Conservation (phyloP, 1,140 invertebrate species). For the Colletes gigas region DNA sequence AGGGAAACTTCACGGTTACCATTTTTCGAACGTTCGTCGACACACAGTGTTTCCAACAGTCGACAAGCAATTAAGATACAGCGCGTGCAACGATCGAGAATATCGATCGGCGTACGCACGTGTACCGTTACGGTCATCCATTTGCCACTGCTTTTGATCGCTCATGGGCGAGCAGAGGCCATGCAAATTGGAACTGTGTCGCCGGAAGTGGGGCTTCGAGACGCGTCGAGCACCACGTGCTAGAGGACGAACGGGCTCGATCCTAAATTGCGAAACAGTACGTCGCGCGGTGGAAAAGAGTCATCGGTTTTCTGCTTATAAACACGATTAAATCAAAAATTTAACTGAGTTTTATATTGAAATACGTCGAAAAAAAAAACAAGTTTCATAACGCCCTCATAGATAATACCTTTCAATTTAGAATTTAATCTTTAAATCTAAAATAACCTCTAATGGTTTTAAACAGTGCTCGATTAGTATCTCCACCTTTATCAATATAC, state of each 20-base stretch:
- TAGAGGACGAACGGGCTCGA: conserved; percentile 15
- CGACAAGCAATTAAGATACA: conserved; percentile 20
- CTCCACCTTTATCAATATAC: too few species aligned
- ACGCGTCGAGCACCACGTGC: conserved; percentile 21
- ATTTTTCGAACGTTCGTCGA: too few species aligned
- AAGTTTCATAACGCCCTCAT: too few species aligned
- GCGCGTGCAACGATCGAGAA: conserved; percentile 12
- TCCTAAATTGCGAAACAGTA: conserved; percentile 8
- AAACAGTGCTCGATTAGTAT: not conserved
- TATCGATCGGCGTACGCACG: conserved; percentile 28
- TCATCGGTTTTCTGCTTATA: not conserved
- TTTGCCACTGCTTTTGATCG: conserved; percentile 32
- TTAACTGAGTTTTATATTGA: too few species aligned
- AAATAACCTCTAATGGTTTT: too few species aligned
- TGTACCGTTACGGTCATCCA: conserved; percentile 46
- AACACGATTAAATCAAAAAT: too few species aligned
- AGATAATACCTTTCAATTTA: too few species aligned
- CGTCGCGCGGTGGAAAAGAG: not conserved
- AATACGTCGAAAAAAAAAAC: too few species aligned
- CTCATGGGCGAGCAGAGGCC: conserved; percentile 19
- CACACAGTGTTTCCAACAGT: too few species aligned
- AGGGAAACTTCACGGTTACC: too few species aligned
- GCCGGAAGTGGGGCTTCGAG: conserved; percentile 52
- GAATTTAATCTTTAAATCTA: too few species aligned
- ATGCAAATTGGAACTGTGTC: conserved; percentile 63